Base-by-base conservation (phyloP, 2,888 invertebrate species). In the Sphaerophoria taeniata region DNA sequence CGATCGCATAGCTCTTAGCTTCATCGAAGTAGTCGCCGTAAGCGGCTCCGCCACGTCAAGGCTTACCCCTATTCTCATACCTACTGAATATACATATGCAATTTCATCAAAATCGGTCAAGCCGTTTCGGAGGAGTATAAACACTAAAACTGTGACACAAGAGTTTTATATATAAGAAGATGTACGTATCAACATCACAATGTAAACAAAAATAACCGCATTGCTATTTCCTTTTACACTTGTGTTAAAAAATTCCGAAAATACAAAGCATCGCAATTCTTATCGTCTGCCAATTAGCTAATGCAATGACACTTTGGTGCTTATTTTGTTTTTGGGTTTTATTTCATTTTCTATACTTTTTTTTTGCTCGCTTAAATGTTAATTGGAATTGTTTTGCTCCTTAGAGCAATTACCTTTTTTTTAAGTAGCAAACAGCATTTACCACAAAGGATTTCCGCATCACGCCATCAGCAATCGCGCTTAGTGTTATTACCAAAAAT, bases 371-470 rank as follows among this genome's bases (percentile, higher is more conserved):
- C 3, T 12, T 51, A 31, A 0, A 11, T n/a, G 36, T 74, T 82
- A 86, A 86, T 81, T 86, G 82, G 77, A 82, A 78, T 73, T 82
- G 86, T 86, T 86, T 86, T 82, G 86, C 86, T 86, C 82, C 82
- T 82, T 82, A 77, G 74, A 65, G 82, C 74, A 78, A 86, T 86
- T 86, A 82, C 65, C 73, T 60, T 60, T 60, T 51, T 51, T 49
- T 49, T 49, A 16, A 16, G 2, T 49, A 78, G 71, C 58, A 72
- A 67, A 70, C 67, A 51, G 70, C 76, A 81, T 76, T 81, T 76
- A 72, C 71, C 61, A 34, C 56, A 73, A 80, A 79, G 80, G 69
- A 63, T 73, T 63, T 69, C 53, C 56, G 51, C 69, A 56, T 45
- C 51, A 47, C 51, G 53, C 60, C 58, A 79, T 74, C 53, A 74